Base-by-base conservation (phyloP, 30 jellyfish, hydroid and myxozoan genomes). In the Turritopsis dohrnii region DNA sequence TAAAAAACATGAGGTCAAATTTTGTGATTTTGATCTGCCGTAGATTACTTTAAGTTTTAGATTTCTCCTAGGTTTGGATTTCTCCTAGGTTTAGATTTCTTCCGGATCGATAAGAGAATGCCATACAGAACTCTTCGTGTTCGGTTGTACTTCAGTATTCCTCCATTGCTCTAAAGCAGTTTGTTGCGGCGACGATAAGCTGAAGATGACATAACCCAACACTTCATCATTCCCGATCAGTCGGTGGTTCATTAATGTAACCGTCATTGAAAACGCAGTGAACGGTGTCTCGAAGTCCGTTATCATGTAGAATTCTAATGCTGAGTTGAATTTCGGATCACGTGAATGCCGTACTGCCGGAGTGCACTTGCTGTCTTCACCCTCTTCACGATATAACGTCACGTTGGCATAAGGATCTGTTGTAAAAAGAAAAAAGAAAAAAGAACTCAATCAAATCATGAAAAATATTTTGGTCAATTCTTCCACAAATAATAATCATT, bases 191-290 rank as follows among this genome's bases (percentile, higher is more conserved):
- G 97, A 79, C 79, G 86, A 94, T 21, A 91, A 84, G 69, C 96
- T 74, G 54, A 91, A 91, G 16, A 91, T 87, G 66, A 91, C 96
- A 82, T 91, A 96, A 28, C 97, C 97, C 20, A 91, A 29, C 8
- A 91, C 82, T 74, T 87, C 94, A 41, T 91, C 96, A 28, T 84
- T 84, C 0, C 97, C 94, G 81, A 91, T 84, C 30, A 86, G 83
- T 66, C 88, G 79, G n/a, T 87, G 90, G 71, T 88, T 83, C 52
- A 81, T 75, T 26, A 91, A 66, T 7, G 96, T 83, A 21, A 91
- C 85, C n/a, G 84, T 90, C 52, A 91, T 79, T 21, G 96, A 86
- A 53, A 86, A 84, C 23, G 89, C 81, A 54, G 76, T 88, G 54
- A 91, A 69, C 0, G 97, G 97, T 31, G 66, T 27, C 77, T 87